Base-by-base conservation (phyloP, 1,140 invertebrate species). In the Augochlora pura region DNA sequence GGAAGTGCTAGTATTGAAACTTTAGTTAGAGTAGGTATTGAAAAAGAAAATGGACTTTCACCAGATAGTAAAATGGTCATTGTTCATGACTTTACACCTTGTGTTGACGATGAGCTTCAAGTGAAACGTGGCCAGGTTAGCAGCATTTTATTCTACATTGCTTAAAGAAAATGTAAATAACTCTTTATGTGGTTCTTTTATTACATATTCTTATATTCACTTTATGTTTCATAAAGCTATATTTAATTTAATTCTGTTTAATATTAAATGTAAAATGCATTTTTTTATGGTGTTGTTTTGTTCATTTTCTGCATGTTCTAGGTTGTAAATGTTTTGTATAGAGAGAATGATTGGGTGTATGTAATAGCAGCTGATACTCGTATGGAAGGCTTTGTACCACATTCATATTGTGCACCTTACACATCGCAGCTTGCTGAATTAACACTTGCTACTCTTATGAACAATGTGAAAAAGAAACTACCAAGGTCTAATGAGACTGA, bases 271-370 rank as follows among this genome's bases (percentile, higher is more conserved):
- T 32, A 62, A 67, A 67, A 27, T 39, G 23, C 38, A 59, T 62
- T 32, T 71, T 46, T 71, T 54, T 16, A 70, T n/a, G n/a, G 46
- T 63, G 27, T 77, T 52, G 68, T 54, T 57, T 64, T 72, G 68
- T 78, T 77, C 54, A 71, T 73, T 81, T 78, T 77, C 52, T 74
- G 66, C 60, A 69, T 71, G 14, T 87, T 85, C 67, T 66, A 97
- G 94, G 95, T 98, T 86, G 97, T 98, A 1, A 98, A 98, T 93
- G 96, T 98, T 71, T 92, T 99, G 72, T 99, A 99, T 91, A 94
- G 97, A 86, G 98, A 99, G 91, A 98, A 99, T 90, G 98, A 99
- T 88, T 99, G 98, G 98, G 97, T 98, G 1, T 99, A 99, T 93
- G 97, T 99, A 0, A 98, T 98, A 89, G 96, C 97, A 2, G 96